phyloP scores from a whole-genome alignment of 1,140 invertebrate species.

The Drosophila subpulchrella region DNA sequence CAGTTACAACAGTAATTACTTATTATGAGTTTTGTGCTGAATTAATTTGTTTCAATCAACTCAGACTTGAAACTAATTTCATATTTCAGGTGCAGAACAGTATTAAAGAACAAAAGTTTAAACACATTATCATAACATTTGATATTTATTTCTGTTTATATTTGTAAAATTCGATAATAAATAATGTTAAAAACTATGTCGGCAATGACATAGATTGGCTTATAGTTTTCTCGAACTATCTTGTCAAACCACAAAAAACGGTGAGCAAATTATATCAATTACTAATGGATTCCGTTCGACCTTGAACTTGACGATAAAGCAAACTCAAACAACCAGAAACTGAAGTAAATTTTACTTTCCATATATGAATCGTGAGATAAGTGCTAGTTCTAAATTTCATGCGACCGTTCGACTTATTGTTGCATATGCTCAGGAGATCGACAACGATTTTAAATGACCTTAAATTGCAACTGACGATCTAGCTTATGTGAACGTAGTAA shows the following conservation, averaged over 20 bases:
- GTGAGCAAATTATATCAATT: slow-evolving; percentile 10
- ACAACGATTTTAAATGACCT: slow-evolving; percentile 8
- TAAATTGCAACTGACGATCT: slow-evolving; percentile 2
- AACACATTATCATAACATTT: slow-evolving; percentile 71
- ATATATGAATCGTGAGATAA: slow-evolving; percentile 20
- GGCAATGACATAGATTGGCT: slow-evolving; percentile 61
- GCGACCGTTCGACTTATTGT: not conserved
- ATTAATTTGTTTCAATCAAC: not conserved
- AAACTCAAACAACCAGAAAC: slow-evolving; percentile 5
- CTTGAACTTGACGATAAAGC: slow-evolving; percentile 57
- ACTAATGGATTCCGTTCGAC: slow-evolving; percentile 19
- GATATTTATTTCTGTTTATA: slow-evolving; percentile 47
- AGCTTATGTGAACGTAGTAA: slow-evolving; percentile 6
- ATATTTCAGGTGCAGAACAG: slow-evolving; percentile 36
- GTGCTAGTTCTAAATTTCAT: slow-evolving; percentile 23
- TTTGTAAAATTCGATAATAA: slow-evolving; percentile 27
- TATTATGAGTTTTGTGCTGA: not conserved
- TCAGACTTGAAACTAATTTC: no score
- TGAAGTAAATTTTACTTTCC: slow-evolving; percentile 12
- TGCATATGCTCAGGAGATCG: not conserved
- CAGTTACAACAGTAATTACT: not conserved
- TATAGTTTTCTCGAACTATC: slow-evolving; percentile 50
- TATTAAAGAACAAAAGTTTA: slow-evolving; percentile 2
- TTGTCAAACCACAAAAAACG: slow-evolving; percentile 12
- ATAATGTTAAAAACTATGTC: slow-evolving; percentile 25